phyloP scores from a whole-genome alignment of 1,140 invertebrate genomes.

The Pseudomyrmex pallidus region DNA sequence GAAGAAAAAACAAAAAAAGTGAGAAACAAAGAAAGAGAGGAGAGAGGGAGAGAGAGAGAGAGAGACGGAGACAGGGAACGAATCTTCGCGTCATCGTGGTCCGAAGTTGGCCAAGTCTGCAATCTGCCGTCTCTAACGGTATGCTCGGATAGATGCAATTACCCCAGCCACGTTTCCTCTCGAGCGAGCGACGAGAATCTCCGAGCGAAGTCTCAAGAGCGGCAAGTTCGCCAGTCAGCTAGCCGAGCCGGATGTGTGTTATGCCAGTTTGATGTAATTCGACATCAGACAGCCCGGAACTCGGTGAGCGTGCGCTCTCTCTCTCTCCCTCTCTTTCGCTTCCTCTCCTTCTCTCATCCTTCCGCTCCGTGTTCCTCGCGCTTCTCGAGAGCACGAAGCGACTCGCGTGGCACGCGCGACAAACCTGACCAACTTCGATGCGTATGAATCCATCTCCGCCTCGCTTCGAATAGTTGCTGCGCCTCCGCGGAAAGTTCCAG shows the following conservation, averaged over 20 bases:
- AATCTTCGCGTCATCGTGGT: constrained; percentile 46
- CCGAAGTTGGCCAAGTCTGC: constrained; percentile 54
- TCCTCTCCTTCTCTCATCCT: background rate
- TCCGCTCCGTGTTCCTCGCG: constrained; percentile 53
- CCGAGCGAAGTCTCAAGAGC: constrained; percentile 68
- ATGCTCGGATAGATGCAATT: constrained; percentile 71
- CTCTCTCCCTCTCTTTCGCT: background rate
- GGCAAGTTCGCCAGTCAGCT: constrained; percentile 69
- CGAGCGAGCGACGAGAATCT: constrained; percentile 73
- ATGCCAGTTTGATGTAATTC: constrained; percentile 80
- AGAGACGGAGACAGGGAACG: constrained; percentile 28
- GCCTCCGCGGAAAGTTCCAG: constrained; percentile 56
- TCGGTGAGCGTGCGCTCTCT: constrained; percentile 11
- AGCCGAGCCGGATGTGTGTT: constrained; percentile 70
- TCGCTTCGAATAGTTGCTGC: constrained; percentile 76
- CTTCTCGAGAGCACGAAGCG: constrained; percentile 47
- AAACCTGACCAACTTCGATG: constrained; percentile 73
- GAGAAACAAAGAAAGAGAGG: background rate
- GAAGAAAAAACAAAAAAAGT: background rate
- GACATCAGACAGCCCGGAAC: constrained; percentile 59
- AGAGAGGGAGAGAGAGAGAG: background rate
- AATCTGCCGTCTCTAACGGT: constrained; percentile 56
- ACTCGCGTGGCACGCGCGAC: constrained; percentile 74
- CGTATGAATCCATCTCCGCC: constrained; percentile 69
- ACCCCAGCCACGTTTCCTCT: constrained; percentile 62